Conservation (phyloP, 1,140 invertebrate species). For the Drosophila varians region DNA sequence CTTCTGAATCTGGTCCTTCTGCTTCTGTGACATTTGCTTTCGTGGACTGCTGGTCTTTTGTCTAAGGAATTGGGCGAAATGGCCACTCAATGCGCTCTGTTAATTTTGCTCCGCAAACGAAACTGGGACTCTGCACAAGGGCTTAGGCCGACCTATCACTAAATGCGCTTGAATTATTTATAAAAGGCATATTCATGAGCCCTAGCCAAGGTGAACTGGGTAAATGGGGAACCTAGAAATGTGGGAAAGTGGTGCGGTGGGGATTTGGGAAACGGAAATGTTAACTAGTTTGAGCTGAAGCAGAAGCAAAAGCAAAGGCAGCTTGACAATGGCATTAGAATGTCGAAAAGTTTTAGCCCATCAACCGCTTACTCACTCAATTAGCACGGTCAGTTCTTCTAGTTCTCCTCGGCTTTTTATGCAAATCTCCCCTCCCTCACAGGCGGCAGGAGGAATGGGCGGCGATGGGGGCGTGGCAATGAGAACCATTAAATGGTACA, state of each 20-base stretch:
- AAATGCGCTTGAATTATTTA: slow-evolving; percentile 79
- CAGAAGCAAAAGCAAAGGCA: slow-evolving; percentile 27
- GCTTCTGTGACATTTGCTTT: slow-evolving; percentile 63
- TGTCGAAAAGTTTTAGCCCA: slow-evolving; percentile 65
- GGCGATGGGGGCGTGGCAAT: slow-evolving; percentile 17
- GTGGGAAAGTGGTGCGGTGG: background rate
- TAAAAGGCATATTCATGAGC: slow-evolving; percentile 76
- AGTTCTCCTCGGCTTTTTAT: slow-evolving; percentile 51
- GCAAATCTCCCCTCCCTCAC: slow-evolving; percentile 64
- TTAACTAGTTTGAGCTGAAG: slow-evolving; percentile 65
- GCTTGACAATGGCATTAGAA: slow-evolving; percentile 81
- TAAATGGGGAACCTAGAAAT: background rate
- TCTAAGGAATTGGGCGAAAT: slow-evolving; percentile 37
- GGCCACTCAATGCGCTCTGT: slow-evolving; percentile 75
- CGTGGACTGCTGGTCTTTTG: slow-evolving; percentile 47
- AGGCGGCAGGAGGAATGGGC: slow-evolving; percentile 10
- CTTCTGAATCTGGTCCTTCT: slow-evolving; percentile 2
- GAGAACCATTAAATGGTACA: slow-evolving; percentile 72
- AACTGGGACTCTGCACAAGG: slow-evolving; percentile 30
- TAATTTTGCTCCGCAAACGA: slow-evolving; percentile 72
- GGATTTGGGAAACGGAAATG: slow-evolving; percentile 55
- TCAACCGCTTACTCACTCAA: slow-evolving; percentile 74
- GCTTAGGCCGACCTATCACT: slow-evolving; percentile 67
- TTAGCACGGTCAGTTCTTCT: slow-evolving; percentile 53
- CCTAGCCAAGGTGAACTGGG: slow-evolving; percentile 29